Evolutionary conservation across 2,113 vertebrate species (phyloP).

Genomic region (Trachemys scripta): DNA sequence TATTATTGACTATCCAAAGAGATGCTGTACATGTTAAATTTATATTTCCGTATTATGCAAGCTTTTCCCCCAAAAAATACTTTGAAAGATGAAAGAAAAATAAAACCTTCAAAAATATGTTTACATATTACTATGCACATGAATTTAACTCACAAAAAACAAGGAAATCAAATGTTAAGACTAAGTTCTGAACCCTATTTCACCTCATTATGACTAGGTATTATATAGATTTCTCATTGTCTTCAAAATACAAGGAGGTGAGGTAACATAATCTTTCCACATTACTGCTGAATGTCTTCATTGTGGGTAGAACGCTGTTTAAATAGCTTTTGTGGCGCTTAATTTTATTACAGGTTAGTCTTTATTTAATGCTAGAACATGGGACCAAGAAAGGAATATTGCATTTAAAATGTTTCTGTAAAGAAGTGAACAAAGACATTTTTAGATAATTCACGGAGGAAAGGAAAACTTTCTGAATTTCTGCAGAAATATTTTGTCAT

Average conservation of each 20-base stretch:
- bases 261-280: not conserved
- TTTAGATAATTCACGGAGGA: not conserved
- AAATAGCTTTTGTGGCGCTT: not conserved
- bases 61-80: not conserved
- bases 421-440: not conserved
- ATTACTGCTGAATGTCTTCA: not conserved
- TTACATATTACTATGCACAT: not conserved
- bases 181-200: not conserved
- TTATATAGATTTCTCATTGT: not conserved
- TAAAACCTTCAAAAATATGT: not conserved
- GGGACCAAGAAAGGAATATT: not conserved
- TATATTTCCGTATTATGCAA: not conserved
- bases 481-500: not conserved
- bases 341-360: not conserved
- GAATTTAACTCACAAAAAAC: not conserved
- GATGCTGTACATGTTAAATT: rapidly evolving
- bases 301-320: not conserved
- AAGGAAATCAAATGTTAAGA: not conserved
- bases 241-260: not conserved
- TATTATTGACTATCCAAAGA: not conserved
- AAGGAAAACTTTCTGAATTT: not conserved
- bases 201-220: not conserved
- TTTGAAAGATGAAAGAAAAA: not conserved
- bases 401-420: not conserved
- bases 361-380: not conserved